Evolutionary conservation across 2,888 invertebrate genomes (phyloP).

Genomic region (Erpobdella octoculata): DNA sequence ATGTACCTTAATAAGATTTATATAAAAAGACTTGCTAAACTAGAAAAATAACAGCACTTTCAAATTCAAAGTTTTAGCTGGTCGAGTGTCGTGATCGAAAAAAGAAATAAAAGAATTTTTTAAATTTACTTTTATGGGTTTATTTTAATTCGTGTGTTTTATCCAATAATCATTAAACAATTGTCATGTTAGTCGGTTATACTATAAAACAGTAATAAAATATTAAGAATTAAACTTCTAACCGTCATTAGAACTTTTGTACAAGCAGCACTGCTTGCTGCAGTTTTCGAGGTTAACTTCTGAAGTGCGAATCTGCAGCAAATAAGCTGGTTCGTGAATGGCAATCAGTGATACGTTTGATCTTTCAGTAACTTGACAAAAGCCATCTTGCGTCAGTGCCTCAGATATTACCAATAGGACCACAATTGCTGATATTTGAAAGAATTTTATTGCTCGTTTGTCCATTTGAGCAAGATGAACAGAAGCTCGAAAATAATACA

Average conservation of each 20-base stretch:
- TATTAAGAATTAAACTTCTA: neutral
- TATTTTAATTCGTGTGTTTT: neutral
- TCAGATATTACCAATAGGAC: neutral
- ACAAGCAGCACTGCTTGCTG: neutral
- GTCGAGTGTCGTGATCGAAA: too few relatives aligned
- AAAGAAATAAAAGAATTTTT: too few relatives aligned
- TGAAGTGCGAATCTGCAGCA: neutral
- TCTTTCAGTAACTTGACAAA: neutral
- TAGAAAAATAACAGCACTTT: too few relatives aligned
- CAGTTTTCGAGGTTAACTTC: neutral
- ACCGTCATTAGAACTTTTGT: slow-evolving; percentile 2
- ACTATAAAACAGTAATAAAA: neutral
- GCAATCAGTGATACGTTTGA: neutral
- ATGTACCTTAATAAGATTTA: too few relatives aligned
- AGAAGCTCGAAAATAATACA: too few relatives aligned
- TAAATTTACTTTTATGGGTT: too few relatives aligned
- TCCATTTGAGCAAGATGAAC: too few relatives aligned
- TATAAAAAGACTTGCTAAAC: too few relatives aligned
- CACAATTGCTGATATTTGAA: too few relatives aligned
- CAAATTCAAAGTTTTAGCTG: too few relatives aligned
- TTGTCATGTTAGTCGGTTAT: too few relatives aligned
- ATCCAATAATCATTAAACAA: neutral
- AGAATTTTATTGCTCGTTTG: too few relatives aligned
- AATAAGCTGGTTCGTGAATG: neutral
- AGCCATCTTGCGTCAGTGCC: neutral